Evolutionary conservation across 2,113 vertebrate species (phyloP).

Genomic region (Aphyosemion australe): DNA sequence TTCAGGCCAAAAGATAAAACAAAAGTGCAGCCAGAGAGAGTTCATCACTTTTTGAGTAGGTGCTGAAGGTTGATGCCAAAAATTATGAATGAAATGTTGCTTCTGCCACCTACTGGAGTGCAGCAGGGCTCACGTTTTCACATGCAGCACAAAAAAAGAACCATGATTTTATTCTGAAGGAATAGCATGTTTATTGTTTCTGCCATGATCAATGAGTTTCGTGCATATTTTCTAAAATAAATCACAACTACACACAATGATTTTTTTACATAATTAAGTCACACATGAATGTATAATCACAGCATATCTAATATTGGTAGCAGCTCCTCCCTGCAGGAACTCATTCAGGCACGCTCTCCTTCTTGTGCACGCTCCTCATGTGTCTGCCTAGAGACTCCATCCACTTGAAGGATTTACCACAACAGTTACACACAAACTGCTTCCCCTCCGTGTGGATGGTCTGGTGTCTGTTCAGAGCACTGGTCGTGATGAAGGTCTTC

Average conservation of each 20-base stretch:
- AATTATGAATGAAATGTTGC: slow-evolving; percentile 34
- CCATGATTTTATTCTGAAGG: slow-evolving; percentile 33
- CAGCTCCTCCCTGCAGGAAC: neutral
- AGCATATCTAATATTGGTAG: neutral
- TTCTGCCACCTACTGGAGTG: slow-evolving; percentile 60
- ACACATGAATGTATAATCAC: neutral
- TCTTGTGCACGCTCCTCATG: slow-evolving; percentile 63
- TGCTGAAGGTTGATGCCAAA: slow-evolving; percentile 1
- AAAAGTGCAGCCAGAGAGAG: neutral
- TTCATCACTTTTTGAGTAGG: neutral
- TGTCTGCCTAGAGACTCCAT: slow-evolving; percentile 72
- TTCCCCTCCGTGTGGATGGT: slow-evolving; percentile 73
- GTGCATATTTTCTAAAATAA: slow-evolving; percentile 29
- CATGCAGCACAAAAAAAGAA: slow-evolving; percentile 4
- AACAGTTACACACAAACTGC: slow-evolving; percentile 62
- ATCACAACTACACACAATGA: neutral
- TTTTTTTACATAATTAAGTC: slow-evolving; percentile 10
- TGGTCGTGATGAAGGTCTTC: slow-evolving; percentile 69
- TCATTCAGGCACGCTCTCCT: slow-evolving; percentile 45
- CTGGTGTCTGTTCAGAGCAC: slow-evolving; percentile 72
- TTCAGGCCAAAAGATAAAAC: neutral
- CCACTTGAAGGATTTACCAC: slow-evolving; percentile 72
- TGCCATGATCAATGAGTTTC: slow-evolving; percentile 12
- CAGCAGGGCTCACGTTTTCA: neutral
- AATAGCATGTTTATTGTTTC: neutral